phyloP scores from a whole-genome alignment of 2,113 vertebrate species.

The Dicaeum eximium region DNA sequence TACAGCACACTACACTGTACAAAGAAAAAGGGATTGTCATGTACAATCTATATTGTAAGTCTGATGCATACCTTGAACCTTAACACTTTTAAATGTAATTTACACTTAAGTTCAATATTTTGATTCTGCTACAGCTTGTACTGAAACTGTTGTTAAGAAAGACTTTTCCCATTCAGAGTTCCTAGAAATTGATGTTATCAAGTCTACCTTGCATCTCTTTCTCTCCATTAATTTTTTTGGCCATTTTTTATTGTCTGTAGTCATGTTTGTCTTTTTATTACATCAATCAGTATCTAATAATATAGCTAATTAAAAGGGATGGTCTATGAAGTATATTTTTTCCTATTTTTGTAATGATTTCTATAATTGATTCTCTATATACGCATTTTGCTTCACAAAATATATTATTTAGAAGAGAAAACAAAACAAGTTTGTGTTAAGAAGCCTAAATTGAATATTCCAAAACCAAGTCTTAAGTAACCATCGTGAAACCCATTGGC shows the following conservation, averaged over 20 bases:
- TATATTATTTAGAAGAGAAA: background rate
- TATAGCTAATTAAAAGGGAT: background rate
- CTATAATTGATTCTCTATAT: background rate
- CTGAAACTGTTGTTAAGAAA: background rate
- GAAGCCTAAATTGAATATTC: background rate
- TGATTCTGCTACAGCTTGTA: background rate
- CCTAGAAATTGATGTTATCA: background rate
- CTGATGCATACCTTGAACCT: background rate
- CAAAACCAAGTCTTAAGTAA: background rate
- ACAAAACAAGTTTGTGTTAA: background rate
- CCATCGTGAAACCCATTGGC: background rate
- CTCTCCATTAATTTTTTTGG: background rate
- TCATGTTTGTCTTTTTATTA: background rate
- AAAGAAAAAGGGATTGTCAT: constrained; percentile 6
- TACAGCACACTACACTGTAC: background rate
- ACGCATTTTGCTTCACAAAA: background rate
- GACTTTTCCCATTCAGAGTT: background rate
- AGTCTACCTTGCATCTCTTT: background rate
- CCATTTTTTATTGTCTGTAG: background rate
- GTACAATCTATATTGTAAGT: background rate
- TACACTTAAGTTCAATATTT: background rate
- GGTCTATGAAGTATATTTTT: background rate
- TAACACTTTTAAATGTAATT: background rate
- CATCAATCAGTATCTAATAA: background rate
- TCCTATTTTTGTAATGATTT: background rate